These are phyloP conservation scores for Drosophila teissieri DNA, from an alignment of 1,140 invertebrate species.

Conservation along the genomic window DNA sequence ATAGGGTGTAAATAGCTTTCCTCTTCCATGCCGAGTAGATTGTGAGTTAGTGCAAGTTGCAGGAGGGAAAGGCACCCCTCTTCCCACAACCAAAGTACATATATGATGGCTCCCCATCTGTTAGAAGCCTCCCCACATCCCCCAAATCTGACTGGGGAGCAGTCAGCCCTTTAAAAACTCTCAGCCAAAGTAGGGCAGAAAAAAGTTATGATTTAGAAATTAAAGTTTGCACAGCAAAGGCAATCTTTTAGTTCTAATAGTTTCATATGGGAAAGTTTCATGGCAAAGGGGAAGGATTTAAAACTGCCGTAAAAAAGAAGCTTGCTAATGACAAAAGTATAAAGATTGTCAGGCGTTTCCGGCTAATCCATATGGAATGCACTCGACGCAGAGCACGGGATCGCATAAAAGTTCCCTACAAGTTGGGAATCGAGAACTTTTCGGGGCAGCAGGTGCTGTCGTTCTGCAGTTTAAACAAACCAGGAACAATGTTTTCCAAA, in stretches of 20 bases:
- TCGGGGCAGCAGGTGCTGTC: slow-evolving; percentile 29
- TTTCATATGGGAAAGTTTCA: slow-evolving; percentile 46
- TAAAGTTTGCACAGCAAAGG: slow-evolving; percentile 63
- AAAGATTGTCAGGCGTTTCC: slow-evolving; percentile 58
- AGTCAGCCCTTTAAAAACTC: slow-evolving; percentile 5
- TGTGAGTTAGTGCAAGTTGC: slow-evolving; percentile 4
- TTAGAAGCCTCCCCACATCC: slow-evolving; percentile 25
- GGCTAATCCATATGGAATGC: slow-evolving; percentile 65
- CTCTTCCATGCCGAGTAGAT: slow-evolving; percentile 4
- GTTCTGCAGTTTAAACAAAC: not conserved
- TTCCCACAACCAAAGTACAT: not conserved
- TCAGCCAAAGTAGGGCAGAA: slow-evolving; percentile 49
- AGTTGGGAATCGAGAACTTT: slow-evolving; percentile 45
- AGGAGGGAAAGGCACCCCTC: not conserved
- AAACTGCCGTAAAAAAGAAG: slow-evolving; percentile 50
- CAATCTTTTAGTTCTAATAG: slow-evolving; percentile 23
- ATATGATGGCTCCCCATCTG: slow-evolving; percentile 15
- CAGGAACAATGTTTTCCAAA: not conserved
- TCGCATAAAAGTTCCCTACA: slow-evolving; percentile 38
- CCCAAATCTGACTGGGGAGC: not conserved
- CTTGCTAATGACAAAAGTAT: slow-evolving; percentile 67
- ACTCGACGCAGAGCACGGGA: slow-evolving; percentile 3
- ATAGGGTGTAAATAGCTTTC: not conserved
- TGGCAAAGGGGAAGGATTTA: not conserved
- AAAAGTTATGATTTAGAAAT: slow-evolving; percentile 80